Percentiles rank a stretch among this genome's conserved stretches.
Evolutionary conservation across 2,113 vertebrate genomes (phyloP).

Genomic region (Rhagologus leucostigma): DNA sequence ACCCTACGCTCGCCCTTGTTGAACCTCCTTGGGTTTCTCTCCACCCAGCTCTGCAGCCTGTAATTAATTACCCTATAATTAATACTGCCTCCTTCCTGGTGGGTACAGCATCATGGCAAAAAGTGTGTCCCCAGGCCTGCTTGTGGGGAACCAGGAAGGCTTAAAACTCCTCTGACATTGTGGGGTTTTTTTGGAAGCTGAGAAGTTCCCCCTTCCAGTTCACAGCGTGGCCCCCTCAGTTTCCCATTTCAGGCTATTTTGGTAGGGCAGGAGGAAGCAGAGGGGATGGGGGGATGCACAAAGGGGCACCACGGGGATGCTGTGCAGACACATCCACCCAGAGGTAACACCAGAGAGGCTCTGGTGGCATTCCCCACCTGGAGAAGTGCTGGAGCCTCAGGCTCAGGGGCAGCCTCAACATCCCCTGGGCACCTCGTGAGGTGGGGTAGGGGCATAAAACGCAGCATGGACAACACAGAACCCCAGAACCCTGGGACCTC

Average conservation of each 20-base stretch:
- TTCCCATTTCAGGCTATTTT: slow-evolving; percentile 1
- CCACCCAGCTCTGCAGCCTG: neutral
- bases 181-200: neutral
- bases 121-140: neutral
- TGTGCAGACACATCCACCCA: neutral
- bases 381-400: neutral
- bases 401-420: neutral
- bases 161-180: neutral
- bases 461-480: neutral
- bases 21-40: neutral
- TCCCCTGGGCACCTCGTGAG: fast-evolving
- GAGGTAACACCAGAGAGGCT: neutral
- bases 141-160: fast-evolving
- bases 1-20: neutral
- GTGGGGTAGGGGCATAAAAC: neutral
- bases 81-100: neutral
- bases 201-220: neutral
- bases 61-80: neutral
- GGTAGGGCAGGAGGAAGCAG: neutral
- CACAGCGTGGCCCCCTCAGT: neutral
- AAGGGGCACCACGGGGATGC: fast-evolving
- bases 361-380: fast-evolving
- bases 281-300: neutral
- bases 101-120: neutral
- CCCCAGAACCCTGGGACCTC: neutral